A percentile compares a stretch with the other conserved stretches of the same genome.
Conservation (phyloP, 2,888 invertebrate genomes). For the Pterostichus madidus region DNA sequence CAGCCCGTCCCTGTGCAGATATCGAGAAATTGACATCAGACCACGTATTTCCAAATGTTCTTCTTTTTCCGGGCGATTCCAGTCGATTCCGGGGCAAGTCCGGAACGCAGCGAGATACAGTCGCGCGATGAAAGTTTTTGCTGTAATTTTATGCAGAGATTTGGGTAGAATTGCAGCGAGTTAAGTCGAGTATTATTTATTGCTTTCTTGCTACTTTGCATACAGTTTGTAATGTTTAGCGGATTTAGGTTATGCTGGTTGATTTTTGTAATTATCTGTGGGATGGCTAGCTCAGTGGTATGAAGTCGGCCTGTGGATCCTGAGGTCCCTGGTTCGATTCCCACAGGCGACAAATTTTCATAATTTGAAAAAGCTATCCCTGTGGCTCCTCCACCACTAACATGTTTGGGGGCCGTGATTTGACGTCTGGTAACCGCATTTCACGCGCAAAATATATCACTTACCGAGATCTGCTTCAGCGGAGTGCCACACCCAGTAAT, state of each 20-base stretch:
- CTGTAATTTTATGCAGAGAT: constrained; percentile 49
- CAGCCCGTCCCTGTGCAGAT: background rate
- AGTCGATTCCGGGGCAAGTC: background rate
- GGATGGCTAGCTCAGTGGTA: no score
- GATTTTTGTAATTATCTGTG: constrained; percentile 38
- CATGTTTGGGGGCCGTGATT: no score
- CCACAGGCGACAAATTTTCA: no score
- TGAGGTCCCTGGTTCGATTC: no score
- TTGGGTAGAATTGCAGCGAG: constrained; percentile 29
- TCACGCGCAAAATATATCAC: no score
- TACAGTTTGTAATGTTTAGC: constrained; percentile 9
- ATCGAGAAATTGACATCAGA: constrained; percentile 36
- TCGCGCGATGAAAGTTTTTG: constrained; percentile 41
- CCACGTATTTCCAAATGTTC: constrained; percentile 14
- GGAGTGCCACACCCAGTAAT: no score
- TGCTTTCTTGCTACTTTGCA: constrained; percentile 37
- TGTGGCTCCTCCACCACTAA: no score
- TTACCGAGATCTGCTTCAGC: no score
- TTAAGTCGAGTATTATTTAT: constrained; percentile 42
- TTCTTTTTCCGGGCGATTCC: constrained; percentile 17
- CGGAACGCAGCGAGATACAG: constrained; percentile 30
- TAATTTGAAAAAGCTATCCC: no score
- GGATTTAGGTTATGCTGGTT: constrained; percentile 10
- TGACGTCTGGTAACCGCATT: no score
- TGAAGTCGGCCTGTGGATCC: no score